These are phyloP conservation scores for Orestias chungarensis DNA, from an alignment of 2,797 vertebrate species.

Conservation along the genomic window DNA sequence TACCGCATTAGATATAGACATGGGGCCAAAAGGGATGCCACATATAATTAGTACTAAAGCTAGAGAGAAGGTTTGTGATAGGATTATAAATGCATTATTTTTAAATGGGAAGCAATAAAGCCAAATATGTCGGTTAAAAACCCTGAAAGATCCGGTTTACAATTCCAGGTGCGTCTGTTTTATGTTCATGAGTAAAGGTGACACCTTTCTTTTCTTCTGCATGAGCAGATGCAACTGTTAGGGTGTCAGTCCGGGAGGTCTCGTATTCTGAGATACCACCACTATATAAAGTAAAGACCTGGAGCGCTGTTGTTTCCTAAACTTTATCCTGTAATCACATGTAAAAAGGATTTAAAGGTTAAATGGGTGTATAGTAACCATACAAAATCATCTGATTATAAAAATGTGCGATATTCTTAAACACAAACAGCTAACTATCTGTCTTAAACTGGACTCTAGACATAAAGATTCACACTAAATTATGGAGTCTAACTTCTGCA, in stretches of 20 bases:
- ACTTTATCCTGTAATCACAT: background rate
- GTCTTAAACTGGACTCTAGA: background rate
- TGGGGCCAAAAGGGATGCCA: constrained; percentile 1
- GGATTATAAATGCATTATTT: constrained; percentile 7
- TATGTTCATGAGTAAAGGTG: constrained; percentile 39
- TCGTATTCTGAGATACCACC: constrained; percentile 29
- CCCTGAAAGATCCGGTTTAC: constrained; percentile 37
- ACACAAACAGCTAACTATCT: background rate
- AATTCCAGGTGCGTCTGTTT: constrained; percentile 58
- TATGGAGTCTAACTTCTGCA: background rate
- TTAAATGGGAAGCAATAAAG: constrained; percentile 17
- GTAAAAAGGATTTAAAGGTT: background rate
- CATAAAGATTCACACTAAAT: background rate
- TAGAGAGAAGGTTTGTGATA: background rate
- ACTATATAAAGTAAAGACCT: constrained; percentile 23
- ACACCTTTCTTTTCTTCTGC: background rate
- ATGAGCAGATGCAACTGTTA: constrained; percentile 49
- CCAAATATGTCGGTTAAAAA: constrained; percentile 7
- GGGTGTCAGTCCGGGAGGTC: constrained; percentile 48
- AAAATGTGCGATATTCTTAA: background rate
- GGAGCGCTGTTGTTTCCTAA: background rate
- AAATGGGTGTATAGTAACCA: background rate
- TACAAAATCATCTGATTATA: background rate
- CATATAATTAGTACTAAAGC: constrained; percentile 29
- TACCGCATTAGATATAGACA: constrained; percentile 20